Base-by-base conservation (phyloP, 2,888 invertebrate genomes). In the Clepsis dumicolana region DNA sequence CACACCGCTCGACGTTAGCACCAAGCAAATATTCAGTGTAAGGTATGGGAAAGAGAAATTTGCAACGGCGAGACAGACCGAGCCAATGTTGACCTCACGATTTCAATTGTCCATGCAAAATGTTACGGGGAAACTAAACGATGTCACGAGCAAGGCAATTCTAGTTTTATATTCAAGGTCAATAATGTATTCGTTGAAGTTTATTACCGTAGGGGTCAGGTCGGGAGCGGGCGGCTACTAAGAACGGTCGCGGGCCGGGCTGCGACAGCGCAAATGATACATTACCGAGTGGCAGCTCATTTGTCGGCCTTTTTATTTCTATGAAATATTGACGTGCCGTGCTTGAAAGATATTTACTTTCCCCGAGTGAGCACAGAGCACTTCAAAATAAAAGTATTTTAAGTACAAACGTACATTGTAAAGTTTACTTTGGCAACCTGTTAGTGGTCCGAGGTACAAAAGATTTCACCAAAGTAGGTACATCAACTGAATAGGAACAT, bases 51-150 rank as follows among this genome's bases (percentile, higher is more conserved):
- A 90, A 88, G 89, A 89, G 91, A 91, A 91, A 91, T 90, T 90
- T 86, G 89, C 89, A 86, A 84, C 84, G 81, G 83, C 83, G 86
- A 89, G 88, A 87, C 87, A 84, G 89, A 85, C 79, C 87, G 84
- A 86, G 88, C 85, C 89, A 86, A 86, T 84, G 89, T 81, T 91
- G 93, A 92, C 92, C 92, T 93, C 93, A 93, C 93, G 93, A 90
- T 91, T 93, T 89, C 92, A 90, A 92, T 91, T 91, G 92, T 91
- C 92, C 91, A 90, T 90, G 90, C 89, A 82, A 91, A 92, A 91
- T 91, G 90, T 91, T 90, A 88, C 84, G 83, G 81, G 84, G 83
- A 86, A 87, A 88, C 87, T 87, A 88, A 91, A 89, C 90, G 89
- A 88, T 91, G 91, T 91, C 92, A 89, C 90, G 91, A 87, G 82